phyloP scores from a whole-genome alignment of 2,888 invertebrate genomes.

The Capitulum mitella region DNA sequence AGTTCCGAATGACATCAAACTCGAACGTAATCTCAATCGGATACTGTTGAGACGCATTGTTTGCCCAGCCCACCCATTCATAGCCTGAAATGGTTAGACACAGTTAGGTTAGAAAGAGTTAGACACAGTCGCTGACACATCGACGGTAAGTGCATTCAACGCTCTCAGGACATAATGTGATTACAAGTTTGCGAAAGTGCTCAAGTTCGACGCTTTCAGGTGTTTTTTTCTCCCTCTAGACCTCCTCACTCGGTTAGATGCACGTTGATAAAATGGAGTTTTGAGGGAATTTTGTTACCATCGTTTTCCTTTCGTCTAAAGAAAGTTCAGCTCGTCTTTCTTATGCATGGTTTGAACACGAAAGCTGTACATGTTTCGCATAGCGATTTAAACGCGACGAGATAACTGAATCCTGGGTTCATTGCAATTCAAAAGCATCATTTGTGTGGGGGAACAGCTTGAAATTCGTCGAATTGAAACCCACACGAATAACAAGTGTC shows the following conservation, averaged over 20 bases:
- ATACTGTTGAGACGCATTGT: slow-evolving; percentile 52
- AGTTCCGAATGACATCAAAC: slow-evolving; percentile 68
- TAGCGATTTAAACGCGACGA: background rate
- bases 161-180: background rate
- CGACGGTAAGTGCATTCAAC: background rate
- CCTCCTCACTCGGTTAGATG: too few relatives aligned
- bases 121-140: background rate
- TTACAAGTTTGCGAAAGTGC: background rate
- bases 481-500: background rate
- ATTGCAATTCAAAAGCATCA: background rate
- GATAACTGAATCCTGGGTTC: slow-evolving; percentile 34
- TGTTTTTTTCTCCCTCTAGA: too few relatives aligned
- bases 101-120: too few relatives aligned
- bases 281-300: too few relatives aligned
- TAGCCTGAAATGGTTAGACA: slow-evolving; percentile 59
- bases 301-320: too few relatives aligned
- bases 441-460: background rate
- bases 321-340: too few relatives aligned
- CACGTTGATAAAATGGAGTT: too few relatives aligned
- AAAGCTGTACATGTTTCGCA: background rate
- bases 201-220: background rate
- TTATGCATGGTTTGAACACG: too few relatives aligned
- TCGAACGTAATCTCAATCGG: slow-evolving; percentile 68
- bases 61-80: slow-evolving; percentile 78
- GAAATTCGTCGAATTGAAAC: background rate